Evolutionary conservation across 2,113 vertebrate genomes (phyloP).

Genomic region (Heteronetta atricapilla): DNA sequence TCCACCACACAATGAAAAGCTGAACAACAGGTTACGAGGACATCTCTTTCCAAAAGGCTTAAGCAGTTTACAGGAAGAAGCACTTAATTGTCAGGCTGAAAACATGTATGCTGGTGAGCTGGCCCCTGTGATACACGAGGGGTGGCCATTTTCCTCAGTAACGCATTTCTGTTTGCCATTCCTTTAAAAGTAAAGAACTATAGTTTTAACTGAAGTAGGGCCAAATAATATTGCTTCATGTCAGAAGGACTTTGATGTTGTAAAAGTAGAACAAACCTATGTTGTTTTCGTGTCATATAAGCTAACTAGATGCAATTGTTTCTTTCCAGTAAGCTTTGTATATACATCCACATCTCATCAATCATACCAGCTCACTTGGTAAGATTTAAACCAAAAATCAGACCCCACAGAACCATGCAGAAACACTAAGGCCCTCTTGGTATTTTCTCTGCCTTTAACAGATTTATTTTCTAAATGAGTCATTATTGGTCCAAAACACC

Average conservation of each 20-base stretch:
- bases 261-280: constrained; percentile 22
- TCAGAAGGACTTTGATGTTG: constrained; percentile 43
- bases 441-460: neutral
- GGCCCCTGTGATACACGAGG: neutral
- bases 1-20: neutral
- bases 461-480: neutral
- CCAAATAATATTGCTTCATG: constrained; percentile 38
- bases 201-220: constrained; percentile 54
- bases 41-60: neutral
- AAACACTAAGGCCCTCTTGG: neutral
- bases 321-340: constrained; percentile 53
- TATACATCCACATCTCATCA: neutral
- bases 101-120: neutral
- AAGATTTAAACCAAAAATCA: constrained; percentile 9
- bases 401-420: neutral
- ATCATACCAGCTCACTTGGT: neutral
- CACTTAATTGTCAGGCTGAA: neutral
- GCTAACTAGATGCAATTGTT: constrained; percentile 23
- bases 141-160: neutral
- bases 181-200: constrained; percentile 53
- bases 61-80: constrained; percentile 9
- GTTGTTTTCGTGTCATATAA: constrained; percentile 53
- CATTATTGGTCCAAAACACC: neutral
- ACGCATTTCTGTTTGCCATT: constrained; percentile 29
- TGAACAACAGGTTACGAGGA: neutral